Conservation (phyloP, 2,797 vertebrate genomes). For the Myioborus miniatus region DNA sequence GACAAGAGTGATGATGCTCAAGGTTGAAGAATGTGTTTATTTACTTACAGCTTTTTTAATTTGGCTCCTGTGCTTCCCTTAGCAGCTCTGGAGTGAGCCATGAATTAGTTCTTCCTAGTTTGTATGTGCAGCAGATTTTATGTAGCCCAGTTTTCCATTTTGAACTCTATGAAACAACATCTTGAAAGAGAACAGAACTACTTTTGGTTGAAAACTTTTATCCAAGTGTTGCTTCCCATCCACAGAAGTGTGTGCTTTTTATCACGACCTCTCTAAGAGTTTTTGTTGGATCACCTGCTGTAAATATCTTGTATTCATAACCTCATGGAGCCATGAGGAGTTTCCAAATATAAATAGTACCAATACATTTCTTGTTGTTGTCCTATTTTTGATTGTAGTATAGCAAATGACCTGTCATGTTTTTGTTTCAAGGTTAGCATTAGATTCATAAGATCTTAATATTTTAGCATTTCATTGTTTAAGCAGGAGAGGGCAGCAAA, state of each 20-base stretch:
- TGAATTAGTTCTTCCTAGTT: slow-evolving; percentile 50
- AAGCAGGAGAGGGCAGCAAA: slow-evolving; percentile 82
- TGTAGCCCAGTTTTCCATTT: slow-evolving; percentile 61
- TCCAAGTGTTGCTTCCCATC: slow-evolving; percentile 54
- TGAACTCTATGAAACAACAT: slow-evolving; percentile 8
- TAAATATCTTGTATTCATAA: slow-evolving; percentile 79
- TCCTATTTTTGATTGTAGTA: slow-evolving; percentile 75
- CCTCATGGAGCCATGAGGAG: slow-evolving; percentile 72
- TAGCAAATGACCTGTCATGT: slow-evolving; percentile 66
- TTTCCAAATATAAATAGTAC: slow-evolving; percentile 81
- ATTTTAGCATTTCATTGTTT: slow-evolving; percentile 76
- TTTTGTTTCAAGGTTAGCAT: slow-evolving; percentile 69
- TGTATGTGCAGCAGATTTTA: slow-evolving; percentile 55
- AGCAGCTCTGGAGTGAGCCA: slow-evolving; percentile 48
- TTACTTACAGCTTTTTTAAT: slow-evolving; percentile 56
- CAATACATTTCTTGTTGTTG: slow-evolving; percentile 71
- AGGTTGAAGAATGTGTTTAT: slow-evolving; percentile 50
- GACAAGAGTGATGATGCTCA: not conserved
- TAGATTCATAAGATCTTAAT: slow-evolving; percentile 64
- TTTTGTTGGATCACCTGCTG: slow-evolving; percentile 70
- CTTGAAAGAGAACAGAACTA: slow-evolving; percentile 40
- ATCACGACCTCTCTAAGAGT: slow-evolving; percentile 53
- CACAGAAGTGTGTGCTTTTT: slow-evolving; percentile 28
- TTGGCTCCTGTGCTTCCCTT: slow-evolving; percentile 54
- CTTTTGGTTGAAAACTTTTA: slow-evolving; percentile 18